Evolutionary conservation across 2,888 invertebrate species (phyloP), one percentile per base, ranked within the genome.

Genomic region (Plagodis pulveraria): DNA sequence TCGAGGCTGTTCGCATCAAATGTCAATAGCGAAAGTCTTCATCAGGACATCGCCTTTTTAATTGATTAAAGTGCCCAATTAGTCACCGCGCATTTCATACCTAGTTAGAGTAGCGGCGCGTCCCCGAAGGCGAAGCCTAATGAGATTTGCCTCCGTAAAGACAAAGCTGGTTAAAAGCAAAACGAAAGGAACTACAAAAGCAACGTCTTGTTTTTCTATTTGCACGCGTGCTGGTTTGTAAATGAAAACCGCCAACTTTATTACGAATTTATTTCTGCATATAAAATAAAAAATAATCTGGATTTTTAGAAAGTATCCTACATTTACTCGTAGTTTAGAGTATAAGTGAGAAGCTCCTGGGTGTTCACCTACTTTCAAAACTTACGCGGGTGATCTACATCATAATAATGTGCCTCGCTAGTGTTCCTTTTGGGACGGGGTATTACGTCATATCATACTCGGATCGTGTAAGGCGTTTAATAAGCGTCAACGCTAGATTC

Each of bases 131-230:
- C 62, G 59, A 60, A 55, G 45, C 52, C 78, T 80, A 84, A 88
- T 81, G 80, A 80, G 77, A 74, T 78, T 83, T 76, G 74, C 74
- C 78, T 76, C 75, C 72, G 70, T 71, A 67, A 79, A 77, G 73
- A 78, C 76, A 80, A 73, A 73, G 73, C 69, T 57, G 59, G 68
- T 69, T 71, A 77, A 76, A 78, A 73, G 65, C 71, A 65, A 65
- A 67, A 61, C 64, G 59, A 69, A 68, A 61, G 57, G 55, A 65
- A 58, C 56, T 59, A 71, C 71, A 69, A 64, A 69, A 66, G 66
- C 68, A 57, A 58, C 64, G 65, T 62, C 60, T 79, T 74, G 71
- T 81, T 78, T 76, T 76, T 68, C 61, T 67, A 76, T 79, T 79
- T 76, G 71, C 70, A 68, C 72, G 70, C 73, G 73, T 74, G 74